Evolutionary conservation across 2,797 vertebrate species (phyloP).

Genomic region (Margarornis squamiger): DNA sequence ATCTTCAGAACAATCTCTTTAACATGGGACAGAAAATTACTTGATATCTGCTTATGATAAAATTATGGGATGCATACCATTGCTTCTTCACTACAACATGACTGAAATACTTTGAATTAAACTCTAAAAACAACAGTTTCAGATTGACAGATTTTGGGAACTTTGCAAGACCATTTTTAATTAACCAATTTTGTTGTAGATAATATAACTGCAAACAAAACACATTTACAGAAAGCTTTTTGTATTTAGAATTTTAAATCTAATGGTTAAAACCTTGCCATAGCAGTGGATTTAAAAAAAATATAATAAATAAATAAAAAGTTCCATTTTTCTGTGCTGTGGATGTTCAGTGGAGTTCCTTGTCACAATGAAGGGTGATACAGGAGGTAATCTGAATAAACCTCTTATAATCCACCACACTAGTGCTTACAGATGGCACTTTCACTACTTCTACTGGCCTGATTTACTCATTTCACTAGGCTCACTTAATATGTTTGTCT

Average conservation of each 20-base stretch:
- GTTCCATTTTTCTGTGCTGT: conserved; percentile 32
- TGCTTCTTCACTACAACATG: conserved; percentile 38
- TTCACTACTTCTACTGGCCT: neutral
- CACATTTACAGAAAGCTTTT: conserved; percentile 60
- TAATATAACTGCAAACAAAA: conserved; percentile 64
- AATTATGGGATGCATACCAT: conserved; percentile 20
- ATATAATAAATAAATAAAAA: neutral
- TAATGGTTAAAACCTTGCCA: conserved; percentile 8
- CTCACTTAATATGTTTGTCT: conserved; percentile 28
- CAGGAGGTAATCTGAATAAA: conserved; percentile 47
- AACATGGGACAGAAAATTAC: neutral
- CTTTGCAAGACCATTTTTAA: conserved; percentile 66
- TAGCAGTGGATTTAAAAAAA: conserved; percentile 4
- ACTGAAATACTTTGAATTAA: conserved; percentile 45
- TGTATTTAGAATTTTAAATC: conserved; percentile 65
- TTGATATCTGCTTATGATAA: conserved; percentile 2
- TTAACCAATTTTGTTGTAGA: conserved; percentile 58
- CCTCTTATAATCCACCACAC: neutral
- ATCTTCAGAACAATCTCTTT: neutral
- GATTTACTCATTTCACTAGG: neutral
- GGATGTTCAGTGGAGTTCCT: conserved; percentile 52
- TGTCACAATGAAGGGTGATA: conserved; percentile 22
- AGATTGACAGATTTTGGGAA: conserved; percentile 23
- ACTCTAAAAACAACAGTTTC: conserved; percentile 31
- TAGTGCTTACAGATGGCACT: neutral